These are phyloP conservation scores for Drosophila mettleri DNA, from an alignment of 2,888 invertebrate species.

Conservation along the genomic window DNA sequence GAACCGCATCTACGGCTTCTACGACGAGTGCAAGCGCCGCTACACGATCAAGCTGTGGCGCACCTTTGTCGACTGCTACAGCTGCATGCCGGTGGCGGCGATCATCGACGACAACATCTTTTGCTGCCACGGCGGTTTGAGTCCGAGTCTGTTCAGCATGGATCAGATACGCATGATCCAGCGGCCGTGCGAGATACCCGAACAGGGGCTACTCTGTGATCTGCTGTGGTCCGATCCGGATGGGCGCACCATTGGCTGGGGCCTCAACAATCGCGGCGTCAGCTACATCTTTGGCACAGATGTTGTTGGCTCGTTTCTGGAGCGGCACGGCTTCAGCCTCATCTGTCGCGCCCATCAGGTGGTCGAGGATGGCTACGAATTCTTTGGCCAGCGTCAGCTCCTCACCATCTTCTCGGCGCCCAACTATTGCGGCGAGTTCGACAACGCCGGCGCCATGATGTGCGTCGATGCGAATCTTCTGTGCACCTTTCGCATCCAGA, in stretches of 20 bases:
- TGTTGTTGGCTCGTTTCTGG: slow-evolving; percentile 97
- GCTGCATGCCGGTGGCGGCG: slow-evolving; percentile 96
- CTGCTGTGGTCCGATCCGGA: slow-evolving; percentile 98
- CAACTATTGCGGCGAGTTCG: slow-evolving; percentile 96
- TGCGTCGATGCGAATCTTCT: slow-evolving; percentile 98
- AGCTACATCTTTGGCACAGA: slow-evolving; percentile 99
- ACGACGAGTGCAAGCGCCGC: slow-evolving; percentile 96
- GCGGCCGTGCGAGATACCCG: slow-evolving; percentile 98
- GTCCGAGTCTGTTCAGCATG: slow-evolving; percentile 96
- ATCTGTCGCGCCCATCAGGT: slow-evolving; percentile 90
- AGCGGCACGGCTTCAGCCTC: slow-evolving; percentile 98
- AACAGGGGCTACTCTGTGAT: slow-evolving; percentile 97
- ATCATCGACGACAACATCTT: slow-evolving; percentile 91
- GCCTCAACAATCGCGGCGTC: slow-evolving; percentile 98
- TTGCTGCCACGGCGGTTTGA: slow-evolving; percentile 92
- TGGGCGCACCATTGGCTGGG: slow-evolving; percentile 98
- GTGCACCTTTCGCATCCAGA: slow-evolving; percentile 98
- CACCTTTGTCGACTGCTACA: slow-evolving; percentile 99
- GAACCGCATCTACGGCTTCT: slow-evolving; percentile 98
- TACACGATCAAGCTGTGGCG: slow-evolving; percentile 99
- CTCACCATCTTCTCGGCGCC: slow-evolving; percentile 96
- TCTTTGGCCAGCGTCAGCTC: slow-evolving; percentile 97
- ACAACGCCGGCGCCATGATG: slow-evolving; percentile 95
- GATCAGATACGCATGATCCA: slow-evolving; percentile 98
- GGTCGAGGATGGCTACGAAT: slow-evolving; percentile 99